Conservation (phyloP, 2,113 vertebrate genomes). For the Chroicocephalus ridibundus region DNA sequence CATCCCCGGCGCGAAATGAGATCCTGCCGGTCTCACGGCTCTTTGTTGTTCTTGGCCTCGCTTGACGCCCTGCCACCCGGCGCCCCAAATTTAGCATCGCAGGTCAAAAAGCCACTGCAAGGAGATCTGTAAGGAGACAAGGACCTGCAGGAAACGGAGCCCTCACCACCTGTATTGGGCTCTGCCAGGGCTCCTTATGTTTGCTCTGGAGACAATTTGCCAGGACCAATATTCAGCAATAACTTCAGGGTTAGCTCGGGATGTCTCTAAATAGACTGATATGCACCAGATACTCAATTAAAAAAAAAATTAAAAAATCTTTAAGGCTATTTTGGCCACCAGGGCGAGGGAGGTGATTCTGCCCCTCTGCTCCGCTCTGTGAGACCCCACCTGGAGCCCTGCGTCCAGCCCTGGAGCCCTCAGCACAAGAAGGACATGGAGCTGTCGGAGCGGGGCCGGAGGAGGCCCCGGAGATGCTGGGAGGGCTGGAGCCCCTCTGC, state of each 20-base stretch:
- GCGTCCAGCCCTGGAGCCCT: too few species aligned
- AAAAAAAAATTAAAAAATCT: neutral
- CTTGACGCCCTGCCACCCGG: neutral
- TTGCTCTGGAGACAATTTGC: neutral
- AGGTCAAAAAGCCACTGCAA: neutral
- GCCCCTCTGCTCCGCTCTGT: too few species aligned
- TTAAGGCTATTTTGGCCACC: neutral
- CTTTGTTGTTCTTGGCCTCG: neutral
- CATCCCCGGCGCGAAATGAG: neutral
- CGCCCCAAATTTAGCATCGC: neutral
- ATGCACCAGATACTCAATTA: neutral
- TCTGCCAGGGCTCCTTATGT: neutral
- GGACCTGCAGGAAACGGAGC: neutral
- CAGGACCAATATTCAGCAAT: neutral
- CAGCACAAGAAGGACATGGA: too few species aligned
- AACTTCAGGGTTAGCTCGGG: neutral
- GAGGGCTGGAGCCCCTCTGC: too few species aligned
- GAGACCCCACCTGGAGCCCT: too few species aligned
- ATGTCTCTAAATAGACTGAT: neutral
- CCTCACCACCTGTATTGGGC: neutral
- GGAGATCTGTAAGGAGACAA: neutral
- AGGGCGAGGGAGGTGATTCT: too few species aligned
- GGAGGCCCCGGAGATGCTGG: too few species aligned
- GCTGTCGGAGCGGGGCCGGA: too few species aligned
- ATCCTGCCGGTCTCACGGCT: neutral